Conservation (phyloP, 1,140 invertebrate species). For the Drosophila bocqueti region DNA sequence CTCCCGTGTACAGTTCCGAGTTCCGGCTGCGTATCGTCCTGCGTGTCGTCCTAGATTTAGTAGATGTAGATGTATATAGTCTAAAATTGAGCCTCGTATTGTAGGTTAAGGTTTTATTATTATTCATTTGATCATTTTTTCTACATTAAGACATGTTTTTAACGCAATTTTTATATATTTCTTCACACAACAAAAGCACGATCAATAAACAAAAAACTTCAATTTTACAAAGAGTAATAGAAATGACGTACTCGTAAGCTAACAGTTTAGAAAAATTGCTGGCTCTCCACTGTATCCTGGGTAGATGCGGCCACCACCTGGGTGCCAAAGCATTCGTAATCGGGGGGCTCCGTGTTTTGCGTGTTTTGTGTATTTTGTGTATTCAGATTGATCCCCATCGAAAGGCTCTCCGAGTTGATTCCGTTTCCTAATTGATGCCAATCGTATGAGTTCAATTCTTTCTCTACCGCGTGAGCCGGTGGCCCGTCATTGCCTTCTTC, state of each 20-base stretch:
- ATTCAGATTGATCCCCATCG: not conserved
- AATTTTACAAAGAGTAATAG: constrained; percentile 6
- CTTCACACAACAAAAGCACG: constrained; percentile 14
- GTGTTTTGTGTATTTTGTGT: not conserved
- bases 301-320: constrained; percentile 56
- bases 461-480: too few relatives aligned
- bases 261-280: not conserved
- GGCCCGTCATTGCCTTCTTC: not conserved
- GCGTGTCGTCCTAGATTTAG: constrained; percentile 10
- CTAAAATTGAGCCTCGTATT: constrained; percentile 22
- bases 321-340: constrained; percentile 49
- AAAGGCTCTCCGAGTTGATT: constrained; percentile 51
- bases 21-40: constrained; percentile 17
- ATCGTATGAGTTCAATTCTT: not conserved
- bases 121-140: constrained; percentile 31
- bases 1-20: constrained; percentile 34
- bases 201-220: constrained; percentile 26
- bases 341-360: constrained; percentile 9
- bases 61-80: constrained; percentile 21
- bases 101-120: constrained; percentile 33
- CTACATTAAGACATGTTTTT: constrained; percentile 38
- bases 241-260: not conserved
- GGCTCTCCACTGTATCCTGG: constrained; percentile 13
- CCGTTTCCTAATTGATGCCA: constrained; percentile 6
- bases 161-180: constrained; percentile 59